A percentile compares a stretch with the other conserved stretches of the same genome.
Evolutionary conservation across 1,140 invertebrate species (phyloP).

Genomic region (Eupristina koningsbergeri): DNA sequence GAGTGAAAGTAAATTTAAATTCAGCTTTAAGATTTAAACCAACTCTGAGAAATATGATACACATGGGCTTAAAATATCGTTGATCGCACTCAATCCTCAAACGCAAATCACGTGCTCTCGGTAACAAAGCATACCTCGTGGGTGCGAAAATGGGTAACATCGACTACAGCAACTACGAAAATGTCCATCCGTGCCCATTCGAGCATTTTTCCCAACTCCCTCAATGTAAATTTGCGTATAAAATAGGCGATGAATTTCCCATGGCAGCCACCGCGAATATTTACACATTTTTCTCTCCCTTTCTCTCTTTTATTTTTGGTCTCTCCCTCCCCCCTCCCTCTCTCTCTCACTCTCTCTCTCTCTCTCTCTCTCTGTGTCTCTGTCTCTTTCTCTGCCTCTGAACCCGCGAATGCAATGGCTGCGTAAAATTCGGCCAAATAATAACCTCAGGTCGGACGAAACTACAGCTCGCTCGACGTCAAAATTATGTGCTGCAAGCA

Average conservation of each 20-base stretch:
- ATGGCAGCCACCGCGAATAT: neutral
- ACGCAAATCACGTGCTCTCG: neutral
- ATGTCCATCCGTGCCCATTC: neutral
- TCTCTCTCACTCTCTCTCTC: too few relatives aligned
- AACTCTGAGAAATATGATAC: neutral
- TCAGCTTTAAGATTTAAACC: neutral
- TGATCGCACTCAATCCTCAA: neutral
- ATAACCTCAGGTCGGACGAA: neutral
- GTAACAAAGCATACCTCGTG: neutral
- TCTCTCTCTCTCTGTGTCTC: neutral
- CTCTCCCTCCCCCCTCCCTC: too few relatives aligned
- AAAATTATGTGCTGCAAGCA: slow-evolving; percentile 19
- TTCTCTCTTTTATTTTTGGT: too few relatives aligned
- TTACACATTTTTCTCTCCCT: neutral
- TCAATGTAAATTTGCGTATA: neutral
- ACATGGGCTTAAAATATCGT: neutral
- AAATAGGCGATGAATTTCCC: neutral
- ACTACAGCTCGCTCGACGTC: neutral
- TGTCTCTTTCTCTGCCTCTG: neutral
- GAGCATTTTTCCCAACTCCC: neutral
- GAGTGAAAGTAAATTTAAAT: neutral
- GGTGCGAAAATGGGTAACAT: neutral
- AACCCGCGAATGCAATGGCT: neutral
- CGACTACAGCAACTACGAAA: neutral
- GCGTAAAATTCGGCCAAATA: slow-evolving; percentile 2